Base-by-base conservation (phyloP, 2,113 vertebrate genomes). In the Cygnus atratus region DNA sequence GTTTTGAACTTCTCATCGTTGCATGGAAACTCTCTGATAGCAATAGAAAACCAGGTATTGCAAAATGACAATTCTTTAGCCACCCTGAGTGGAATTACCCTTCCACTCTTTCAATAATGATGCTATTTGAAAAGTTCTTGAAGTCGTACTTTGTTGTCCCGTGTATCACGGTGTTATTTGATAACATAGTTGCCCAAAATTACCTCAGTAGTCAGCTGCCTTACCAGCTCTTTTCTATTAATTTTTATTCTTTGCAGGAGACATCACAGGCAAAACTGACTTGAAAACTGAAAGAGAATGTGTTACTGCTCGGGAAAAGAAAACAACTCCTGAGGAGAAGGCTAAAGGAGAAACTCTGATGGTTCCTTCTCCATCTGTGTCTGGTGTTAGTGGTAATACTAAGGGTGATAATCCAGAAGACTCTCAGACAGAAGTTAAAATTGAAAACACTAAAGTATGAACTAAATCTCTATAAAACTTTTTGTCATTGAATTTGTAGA, bases 331-430 rank as follows among this genome's bases (percentile, higher is more conserved):
- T 39, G 97, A 98, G 92, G 98, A 99, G 93, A 98, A 98, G 57
- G 96, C 98, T 92, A 98, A 98, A 96, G 98, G 98, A 89, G 98
- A 98, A 90, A 97, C 91, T 39, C 97, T 98, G 24, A 98, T 98
- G 92, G 98, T 99, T 75, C 98, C 98, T 33, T 97, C 98, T 57
- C 97, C 98, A 1, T 99, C 99, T 97, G 98, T 99, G 91, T 99
- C 98, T 88, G 98, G 97, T 37, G 90, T 98, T 77, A 96, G 97
- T 94, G 98, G 98, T 73, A 98, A 99, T 87, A 98, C 98, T 4
- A 98, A 99, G 92, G 92, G 92, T 35, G 98, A 98, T 65, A 98
- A 97, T 88, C 80, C 75, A 3, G 98, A 99, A 67, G 98, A 99
- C 88, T 98, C 98, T 79, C 98, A 98, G 22, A 97, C 98, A 33